Base-by-base conservation (phyloP, 2,888 invertebrate species). In the Conops quadrifasciatus region DNA sequence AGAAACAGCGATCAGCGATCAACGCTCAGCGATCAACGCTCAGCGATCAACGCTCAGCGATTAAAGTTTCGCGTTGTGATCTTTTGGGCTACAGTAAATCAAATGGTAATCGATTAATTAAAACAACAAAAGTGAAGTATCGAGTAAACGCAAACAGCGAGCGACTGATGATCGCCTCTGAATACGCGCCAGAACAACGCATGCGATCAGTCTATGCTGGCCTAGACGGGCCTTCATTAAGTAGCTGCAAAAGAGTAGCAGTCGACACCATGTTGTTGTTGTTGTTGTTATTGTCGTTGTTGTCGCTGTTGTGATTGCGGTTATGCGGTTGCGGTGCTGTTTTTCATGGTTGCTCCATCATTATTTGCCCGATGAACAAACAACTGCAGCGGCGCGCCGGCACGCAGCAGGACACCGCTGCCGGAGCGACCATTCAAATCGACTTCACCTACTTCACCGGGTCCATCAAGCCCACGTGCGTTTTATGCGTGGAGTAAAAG, bases 61-160 rank as follows among this genome's bases (percentile, higher is more conserved):
- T 36, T 7, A 36, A 36, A 36, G 36, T 28, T 65, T 19, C 21
- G n/a, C 19, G 66, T 70, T 45, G 70, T 74, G 75, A 73, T 60
- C 72, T 53, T 71, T 75, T 76, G 75, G 71, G 75, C 75, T 75
- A 76, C 76, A 71, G 79, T 82, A 80, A 83, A 82, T 84, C 83
- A 83, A 80, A 77, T 77, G 78, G 72, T 81, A 83, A 82, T 83
- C 82, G 83, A 80, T 80, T 80, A 83, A 82, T 83, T 83, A 83
- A 82, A 80, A 77, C 75, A 73, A 74, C 73, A 76, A 75, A 70
- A 72, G 73, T 73, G 67, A 65, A 67, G 56, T 72, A 70, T 47
- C 30, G 45, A 36, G 30, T 63, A 56, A n/a, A 56, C 15, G 47
- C 49, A 67, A 70, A 68, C 62, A 28, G 58, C 70, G n/a, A 78